phyloP scores from a whole-genome alignment of 2,888 invertebrate genomes.

The Dryadula phaetusa region DNA sequence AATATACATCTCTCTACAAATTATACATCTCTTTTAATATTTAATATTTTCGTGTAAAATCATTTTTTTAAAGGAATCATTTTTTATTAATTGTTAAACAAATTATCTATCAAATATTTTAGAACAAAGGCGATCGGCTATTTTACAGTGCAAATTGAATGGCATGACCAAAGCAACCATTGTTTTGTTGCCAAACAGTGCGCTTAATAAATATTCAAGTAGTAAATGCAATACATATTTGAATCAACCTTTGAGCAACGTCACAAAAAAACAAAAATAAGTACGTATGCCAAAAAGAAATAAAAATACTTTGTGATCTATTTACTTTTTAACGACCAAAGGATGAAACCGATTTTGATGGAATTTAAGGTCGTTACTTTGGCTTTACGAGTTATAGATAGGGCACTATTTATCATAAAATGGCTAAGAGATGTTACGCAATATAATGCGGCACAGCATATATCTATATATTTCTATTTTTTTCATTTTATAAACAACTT shows the following conservation, averaged over 20 bases:
- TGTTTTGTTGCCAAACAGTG: slow-evolving; percentile 42
- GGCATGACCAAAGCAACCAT: slow-evolving; percentile 30
- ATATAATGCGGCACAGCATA: background rate
- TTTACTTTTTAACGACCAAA: background rate
- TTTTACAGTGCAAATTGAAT: slow-evolving; percentile 32
- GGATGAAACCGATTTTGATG: slow-evolving; percentile 5
- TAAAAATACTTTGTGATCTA: background rate
- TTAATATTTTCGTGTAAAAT: background rate
- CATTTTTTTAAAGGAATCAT: background rate
- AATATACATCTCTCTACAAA: no score
- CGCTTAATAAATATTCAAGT: slow-evolving; percentile 41
- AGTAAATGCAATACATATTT: slow-evolving; percentile 23
- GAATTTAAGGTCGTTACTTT: background rate
- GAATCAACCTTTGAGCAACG: slow-evolving; percentile 8
- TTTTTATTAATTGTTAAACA: background rate
- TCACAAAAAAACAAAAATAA: background rate
- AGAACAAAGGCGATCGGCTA: slow-evolving; percentile 26
- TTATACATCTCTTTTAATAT: no score
- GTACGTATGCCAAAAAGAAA: background rate
- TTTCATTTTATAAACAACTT: no score
- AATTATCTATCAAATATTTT: slow-evolving; percentile 27
- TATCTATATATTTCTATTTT: no score
- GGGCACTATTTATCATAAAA: background rate
- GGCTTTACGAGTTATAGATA: background rate
- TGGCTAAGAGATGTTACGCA: background rate